Conservation (phyloP, 1,140 invertebrate genomes). For the Maconellicoccus hirsutus region DNA sequence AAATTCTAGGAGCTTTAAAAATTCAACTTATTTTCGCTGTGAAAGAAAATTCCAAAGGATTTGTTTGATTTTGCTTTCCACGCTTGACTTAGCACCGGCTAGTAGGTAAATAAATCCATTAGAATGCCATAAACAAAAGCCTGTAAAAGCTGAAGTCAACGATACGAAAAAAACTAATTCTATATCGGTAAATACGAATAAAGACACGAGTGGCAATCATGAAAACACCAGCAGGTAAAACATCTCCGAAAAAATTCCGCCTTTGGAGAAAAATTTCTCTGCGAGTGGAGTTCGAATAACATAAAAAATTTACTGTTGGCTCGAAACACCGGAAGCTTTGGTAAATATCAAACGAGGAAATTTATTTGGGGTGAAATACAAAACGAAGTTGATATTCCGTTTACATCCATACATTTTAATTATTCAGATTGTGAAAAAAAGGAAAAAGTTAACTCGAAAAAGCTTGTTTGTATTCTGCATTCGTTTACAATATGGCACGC, state of each 20-base stretch:
- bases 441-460: not conserved
- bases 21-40: too few relatives aligned
- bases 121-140: not conserved
- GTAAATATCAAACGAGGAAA: not conserved
- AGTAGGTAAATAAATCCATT: not conserved
- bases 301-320: not conserved
- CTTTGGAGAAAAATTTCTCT: too few relatives aligned
- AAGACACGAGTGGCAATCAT: not conserved
- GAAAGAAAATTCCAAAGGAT: not conserved
- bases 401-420: conserved; percentile 3
- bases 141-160: not conserved
- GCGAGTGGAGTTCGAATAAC: not conserved
- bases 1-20: too few relatives aligned
- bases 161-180: not conserved
- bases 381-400: conserved; percentile 8
- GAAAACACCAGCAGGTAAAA: too few relatives aligned
- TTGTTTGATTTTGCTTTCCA: not conserved
- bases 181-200: not conserved
- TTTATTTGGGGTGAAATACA: conserved; percentile 5
- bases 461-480: conserved; percentile 3
- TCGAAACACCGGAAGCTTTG: not conserved
- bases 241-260: too few relatives aligned
- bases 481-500: conserved; percentile 7
- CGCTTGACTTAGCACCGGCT: not conserved
- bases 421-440: not conserved